Evolutionary conservation across 2,888 invertebrate genomes (phyloP), one percentile per base, ranked within the genome.

Genomic region (Phengaris arion): DNA sequence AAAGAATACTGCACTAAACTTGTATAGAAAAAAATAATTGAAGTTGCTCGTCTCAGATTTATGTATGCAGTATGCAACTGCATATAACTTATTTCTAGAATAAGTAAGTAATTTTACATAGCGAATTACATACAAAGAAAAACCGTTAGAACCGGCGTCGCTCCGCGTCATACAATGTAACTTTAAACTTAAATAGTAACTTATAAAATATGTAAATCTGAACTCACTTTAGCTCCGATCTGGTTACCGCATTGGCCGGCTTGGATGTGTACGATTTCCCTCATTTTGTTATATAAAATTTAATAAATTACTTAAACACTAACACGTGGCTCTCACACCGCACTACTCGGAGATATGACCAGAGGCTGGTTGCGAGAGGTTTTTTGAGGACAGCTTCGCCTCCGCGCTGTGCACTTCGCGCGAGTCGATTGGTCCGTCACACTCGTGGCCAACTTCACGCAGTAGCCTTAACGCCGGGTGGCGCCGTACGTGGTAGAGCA

Each of bases 231-330:
- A 84, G 94, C 93, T 90, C 97, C 97, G 86, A 97, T 97, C 93
- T 97, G 97, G 94, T 97, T 97, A 80, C 97, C 97, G 93, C 97
- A 97, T 88, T 97, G 97, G 84, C 97, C 97, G 85, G 96, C 96
- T 88, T 97, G 97, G 79, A 97, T 90, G 85, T 97, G 97, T 82
- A 97, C 96, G 89, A 97, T 97, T 95, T 97, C 97, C 93, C 97
- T 95, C 97, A 97, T 97, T 84, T 93, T 94, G 82, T 84, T 86
- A 82, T 82, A 82, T 64, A 85, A 87, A 90, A 89, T 91, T 83
- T 89, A 79, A 90, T 89, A 88, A 90, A 87, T 89, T 87, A 86
- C 84, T 87, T 87, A 86, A 80, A 87, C 89, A 93, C 93, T 91
- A 89, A 89, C 90, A 89, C 91, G 90, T 89, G 86, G 85, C 86